A percentile compares a stretch with the other conserved stretches of the same genome.
These are phyloP conservation scores for Holothuria leucospilota DNA, from an alignment of 53 echinoderm and acorn worm species.

Conservation along the genomic window DNA sequence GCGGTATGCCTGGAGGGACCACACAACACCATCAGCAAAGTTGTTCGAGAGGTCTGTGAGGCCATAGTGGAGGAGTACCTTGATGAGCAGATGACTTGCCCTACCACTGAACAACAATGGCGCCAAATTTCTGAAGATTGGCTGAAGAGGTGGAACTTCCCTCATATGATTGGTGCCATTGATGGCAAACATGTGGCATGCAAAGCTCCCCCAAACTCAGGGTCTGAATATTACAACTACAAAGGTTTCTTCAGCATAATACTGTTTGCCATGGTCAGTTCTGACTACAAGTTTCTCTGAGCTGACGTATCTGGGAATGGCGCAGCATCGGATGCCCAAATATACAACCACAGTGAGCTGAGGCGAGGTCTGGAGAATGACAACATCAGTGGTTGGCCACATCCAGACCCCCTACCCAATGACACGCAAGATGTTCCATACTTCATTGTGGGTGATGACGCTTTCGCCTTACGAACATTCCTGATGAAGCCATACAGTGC, in stretches of 20 bases:
- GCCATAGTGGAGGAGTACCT: constrained; percentile 58
- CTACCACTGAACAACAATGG: constrained; percentile 48
- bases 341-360: constrained; percentile 30
- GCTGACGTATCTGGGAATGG: constrained; percentile 41
- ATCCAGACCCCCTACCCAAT: constrained; percentile 28
- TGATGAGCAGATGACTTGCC: constrained; percentile 52
- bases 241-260: constrained; percentile 50
- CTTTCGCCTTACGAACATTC: constrained; percentile 44
- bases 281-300: constrained; percentile 51
- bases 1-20: constrained; percentile 53
- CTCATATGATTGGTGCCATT: constrained; percentile 33
- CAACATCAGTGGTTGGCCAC: background rate
- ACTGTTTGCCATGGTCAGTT: constrained; percentile 29
- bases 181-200: constrained; percentile 53
- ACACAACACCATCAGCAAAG: constrained; percentile 50
- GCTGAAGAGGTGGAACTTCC: constrained; percentile 45
- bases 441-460: constrained; percentile 62
- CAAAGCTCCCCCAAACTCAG: constrained; percentile 36
- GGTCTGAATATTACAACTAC: constrained; percentile 50
- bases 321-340: constrained; percentile 46
- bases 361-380: background rate
- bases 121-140: background rate
- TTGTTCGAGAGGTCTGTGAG: constrained; percentile 66
- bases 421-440: constrained; percentile 39
- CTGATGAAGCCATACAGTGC: constrained; percentile 68